Conservation (phyloP, 2,888 invertebrate species). For the Macrophya annulata region DNA sequence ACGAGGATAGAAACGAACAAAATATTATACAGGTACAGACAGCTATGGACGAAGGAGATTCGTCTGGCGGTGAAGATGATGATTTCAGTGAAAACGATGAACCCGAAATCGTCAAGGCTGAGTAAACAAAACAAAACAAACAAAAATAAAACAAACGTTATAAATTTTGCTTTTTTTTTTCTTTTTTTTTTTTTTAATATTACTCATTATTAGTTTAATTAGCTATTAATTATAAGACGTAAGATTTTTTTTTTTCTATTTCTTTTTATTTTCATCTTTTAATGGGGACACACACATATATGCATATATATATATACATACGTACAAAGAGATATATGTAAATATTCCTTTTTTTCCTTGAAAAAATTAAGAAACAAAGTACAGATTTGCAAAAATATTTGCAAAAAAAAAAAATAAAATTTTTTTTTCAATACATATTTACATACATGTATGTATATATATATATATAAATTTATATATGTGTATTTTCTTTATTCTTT, state of each 20-base stretch:
- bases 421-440: no score
- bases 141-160: background rate
- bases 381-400: no score
- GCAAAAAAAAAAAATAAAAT: no score
- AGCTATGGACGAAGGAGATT: conserved; percentile 71
- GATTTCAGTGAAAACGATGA: conserved; percentile 77
- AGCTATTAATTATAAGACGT: background rate
- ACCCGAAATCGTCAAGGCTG: conserved; percentile 74
- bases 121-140: conserved; percentile 64
- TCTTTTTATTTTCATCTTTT: background rate
- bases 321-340: no score
- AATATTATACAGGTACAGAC: conserved; percentile 63
- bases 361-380: no score
- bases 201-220: conserved; percentile 7
- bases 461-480: no score
- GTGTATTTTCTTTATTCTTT: no score
- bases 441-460: no score
- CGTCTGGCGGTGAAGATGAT: conserved; percentile 75
- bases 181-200: background rate
- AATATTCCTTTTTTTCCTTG: no score
- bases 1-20: conserved; percentile 72
- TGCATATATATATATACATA: no score
- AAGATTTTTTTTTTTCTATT: background rate
- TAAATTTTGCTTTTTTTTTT: background rate
- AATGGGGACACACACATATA: background rate